Base-by-base conservation (phyloP, 2,113 vertebrate genomes). In the Synchiropus splendidus region DNA sequence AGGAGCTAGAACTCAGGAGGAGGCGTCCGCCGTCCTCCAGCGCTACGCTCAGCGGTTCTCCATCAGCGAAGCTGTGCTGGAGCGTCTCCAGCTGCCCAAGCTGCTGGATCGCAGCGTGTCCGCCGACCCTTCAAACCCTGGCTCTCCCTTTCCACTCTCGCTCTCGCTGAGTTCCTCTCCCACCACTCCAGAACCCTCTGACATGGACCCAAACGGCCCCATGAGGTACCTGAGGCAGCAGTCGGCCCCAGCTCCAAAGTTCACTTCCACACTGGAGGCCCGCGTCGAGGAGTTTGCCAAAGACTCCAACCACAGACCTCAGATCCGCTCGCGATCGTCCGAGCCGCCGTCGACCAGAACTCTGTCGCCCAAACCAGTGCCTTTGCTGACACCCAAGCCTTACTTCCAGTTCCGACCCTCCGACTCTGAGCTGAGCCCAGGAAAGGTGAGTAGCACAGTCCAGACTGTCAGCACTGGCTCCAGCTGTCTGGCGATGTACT, bases 31-130 rank as follows among this genome's bases (percentile, higher is more conserved):
- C 10, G 85, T 98, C 36, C 86, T 98, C 6, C 89, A 90, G 3
- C 86, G 88, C 40, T 99, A 97, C 54, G 90, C 91, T 0, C 91
- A 95, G 73, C 89, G 92, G 27, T 99, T 99, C 81, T 94, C 91
- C 67, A 92, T 98, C 83, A 98, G 92, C 1, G 94, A 98, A 67
- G 72, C 89, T 1, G 84, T 97, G 33, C 85, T 97, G 1, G 92
- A 97, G 51, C 88, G 87, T 53, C 68, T 98, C 60, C 89, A 94
- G 80, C 88, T 98, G 74, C 93, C 94, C 74, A 90, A 89, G 82
- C 83, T 92, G 15, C 80, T 98, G 74, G 93, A 97, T 68, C 89
- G 91, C 83, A 96, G 93, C 75, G 65, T 92, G 61, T 98, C 95
- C 1, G 84, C 87, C 1, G 92, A 95, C 74, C 89, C 94, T 65